Evolutionary conservation across 1,140 invertebrate genomes (phyloP), one percentile per base, ranked within the genome.

Genomic region (Drosophila azteca): DNA sequence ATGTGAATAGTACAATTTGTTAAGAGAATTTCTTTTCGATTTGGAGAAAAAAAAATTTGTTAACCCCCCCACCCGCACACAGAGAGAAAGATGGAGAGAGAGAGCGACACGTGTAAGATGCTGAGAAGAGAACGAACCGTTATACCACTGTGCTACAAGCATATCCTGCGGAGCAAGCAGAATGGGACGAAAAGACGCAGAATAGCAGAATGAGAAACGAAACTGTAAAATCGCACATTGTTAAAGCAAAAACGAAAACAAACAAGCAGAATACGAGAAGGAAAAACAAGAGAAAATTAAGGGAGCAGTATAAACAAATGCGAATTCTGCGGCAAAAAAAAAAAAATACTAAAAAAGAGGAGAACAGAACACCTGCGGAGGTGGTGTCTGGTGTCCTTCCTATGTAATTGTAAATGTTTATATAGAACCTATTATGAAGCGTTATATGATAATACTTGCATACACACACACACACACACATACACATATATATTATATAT

Each of bases 361-460:
- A 20, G 29, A 24, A 50, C n/a, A 39, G 17, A 20, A 20, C 35
- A 3, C 35, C 8, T 11, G 11, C 35, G 11, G 35, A 13, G 44
- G 66, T 20, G 17, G 17, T 20, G 17, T 20, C 17, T 20, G 17
- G 17, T 69, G 66, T 69, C 66, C 66, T 78, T 80, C 84, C 11
- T 11, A 76, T 77, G 50, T 81, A 85, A 87, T 75, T 85, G 82
- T 87, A 85, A 81, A 87, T 85, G 81, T 85, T 85, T 85, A 82
- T 87, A 83, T 70, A 71, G 64, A 68, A 75, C 63, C 72, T 77
- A 73, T 81, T 80, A 75, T 79, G 78, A 80, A 80, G 57, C 77
- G 77, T 77, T 77, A 77, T 67, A 82, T 77, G 78, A 81, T 82
- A 82, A 79, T 82, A 70, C 68, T 69, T 85, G 64, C 84, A 76